Conservation (phyloP, 2,888 invertebrate genomes). For the Keiferia lycopersicella region DNA sequence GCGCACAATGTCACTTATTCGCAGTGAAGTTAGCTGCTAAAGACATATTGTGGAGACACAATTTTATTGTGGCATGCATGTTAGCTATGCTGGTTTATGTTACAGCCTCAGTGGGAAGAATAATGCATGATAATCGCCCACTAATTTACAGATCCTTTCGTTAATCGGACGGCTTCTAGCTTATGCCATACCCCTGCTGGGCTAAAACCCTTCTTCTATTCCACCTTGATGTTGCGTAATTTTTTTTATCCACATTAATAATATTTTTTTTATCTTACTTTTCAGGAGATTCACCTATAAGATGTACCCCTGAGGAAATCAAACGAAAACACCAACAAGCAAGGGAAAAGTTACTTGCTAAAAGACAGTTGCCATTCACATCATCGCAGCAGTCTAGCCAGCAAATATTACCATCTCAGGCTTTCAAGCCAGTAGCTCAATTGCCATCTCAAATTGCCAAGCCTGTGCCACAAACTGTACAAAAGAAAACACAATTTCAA, state of each 20-base stretch:
- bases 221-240: too few species aligned
- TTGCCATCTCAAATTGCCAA: constrained; percentile 9
- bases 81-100: too few species aligned
- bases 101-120: too few species aligned
- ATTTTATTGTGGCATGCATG: too few species aligned
- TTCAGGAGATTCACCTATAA: constrained; percentile 64
- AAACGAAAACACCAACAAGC: constrained; percentile 83
- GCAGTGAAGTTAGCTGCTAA: too few species aligned
- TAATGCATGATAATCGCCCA: too few species aligned
- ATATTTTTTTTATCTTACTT: not conserved
- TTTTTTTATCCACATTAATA: not conserved
- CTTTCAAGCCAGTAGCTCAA: constrained; percentile 28
- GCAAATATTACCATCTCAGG: constrained; percentile 33
- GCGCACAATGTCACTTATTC: too few species aligned
- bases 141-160: too few species aligned
- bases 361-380: constrained; percentile 70
- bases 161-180: too few species aligned
- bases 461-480: constrained; percentile 28
- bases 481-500: constrained; percentile 52
- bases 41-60: too few species aligned
- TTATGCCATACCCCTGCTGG: too few species aligned
- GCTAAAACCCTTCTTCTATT: too few species aligned
- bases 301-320: constrained; percentile 82
- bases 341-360: constrained; percentile 80
- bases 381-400: constrained; percentile 47